Base-by-base conservation (phyloP, 2,113 vertebrate species). In the Haplotaxodon microlepis region DNA sequence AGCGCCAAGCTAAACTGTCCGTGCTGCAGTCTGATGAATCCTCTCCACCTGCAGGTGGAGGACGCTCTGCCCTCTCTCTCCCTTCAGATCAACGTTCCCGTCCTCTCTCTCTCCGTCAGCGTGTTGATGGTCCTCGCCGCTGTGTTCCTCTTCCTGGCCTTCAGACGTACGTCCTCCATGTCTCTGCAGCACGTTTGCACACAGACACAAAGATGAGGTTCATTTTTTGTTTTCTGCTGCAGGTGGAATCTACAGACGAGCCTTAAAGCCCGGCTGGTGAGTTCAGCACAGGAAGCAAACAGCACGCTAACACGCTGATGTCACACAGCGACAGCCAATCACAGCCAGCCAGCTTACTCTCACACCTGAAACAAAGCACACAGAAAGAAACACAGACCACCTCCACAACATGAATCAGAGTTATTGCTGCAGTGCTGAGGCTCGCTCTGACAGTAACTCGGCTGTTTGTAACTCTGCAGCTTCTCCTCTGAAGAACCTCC, bases 401-500 rank as follows among this genome's bases (percentile, higher is more conserved):
- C 21, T 27, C 5, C 51, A 54, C 51, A 54, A 21, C 1, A 12
- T 5, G 12, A 57, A 14, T 57, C 24, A 3, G 1, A 34, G 21
- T 7, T 73, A 7, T 29, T 11, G 0, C 42, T 73, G 8, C 69
- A 10, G 38, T 7, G 1, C 59, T 38, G n/a, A 53, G 27, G 17
- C 29, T 81, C n/a, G 1, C 51, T 4, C 51, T n/a, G 31, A 14
- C 50, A 54, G 78, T 59, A 38, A 76, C 42, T 12, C 9, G 0
- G 42, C 40, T 16, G 42, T 36, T 36, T 66, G 31, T 29, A 0
- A 7, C 82, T 61, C 84, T 92, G 19, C 93, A 97, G 96, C 84
- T 94, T 95, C 69, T 95, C 96, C 82, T 83, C 91, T 59, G 95
- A 94, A n/a, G 96, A 97, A 27, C 96, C 94, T 27, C 94, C 90